Conservation (phyloP, 2,797 vertebrate genomes). For the Cryptoprocta ferox region DNA sequence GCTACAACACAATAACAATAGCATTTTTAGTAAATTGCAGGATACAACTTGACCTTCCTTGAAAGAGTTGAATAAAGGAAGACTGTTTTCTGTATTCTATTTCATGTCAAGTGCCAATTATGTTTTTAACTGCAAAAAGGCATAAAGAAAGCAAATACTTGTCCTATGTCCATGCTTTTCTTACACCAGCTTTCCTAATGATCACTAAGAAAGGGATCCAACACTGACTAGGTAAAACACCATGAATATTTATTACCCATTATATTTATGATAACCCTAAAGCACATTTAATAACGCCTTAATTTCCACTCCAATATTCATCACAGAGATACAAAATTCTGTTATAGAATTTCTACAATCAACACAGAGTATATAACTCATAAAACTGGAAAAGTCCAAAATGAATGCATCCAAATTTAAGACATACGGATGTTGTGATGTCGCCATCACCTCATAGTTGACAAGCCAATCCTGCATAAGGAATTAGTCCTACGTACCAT, state of each 20-base stretch:
- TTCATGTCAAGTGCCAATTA: constrained; percentile 78
- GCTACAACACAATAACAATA: constrained; percentile 46
- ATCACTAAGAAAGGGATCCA: neutral
- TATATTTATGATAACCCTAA: constrained; percentile 27
- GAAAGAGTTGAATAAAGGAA: constrained; percentile 11
- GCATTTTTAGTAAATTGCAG: constrained; percentile 63
- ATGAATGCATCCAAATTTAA: neutral
- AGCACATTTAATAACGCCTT: constrained; percentile 48
- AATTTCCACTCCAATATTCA: constrained; percentile 15
- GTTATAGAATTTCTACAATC: constrained; percentile 26
- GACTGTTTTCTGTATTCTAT: constrained; percentile 59
- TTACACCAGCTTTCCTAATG: constrained; percentile 47
- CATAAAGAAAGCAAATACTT: constrained; percentile 68
- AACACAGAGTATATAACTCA: constrained; percentile 3
- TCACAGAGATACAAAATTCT: constrained; percentile 38
- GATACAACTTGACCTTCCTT: constrained; percentile 51
- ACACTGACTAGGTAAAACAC: constrained; percentile 37
- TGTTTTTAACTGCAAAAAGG: constrained; percentile 82
- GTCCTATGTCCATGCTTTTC: neutral
- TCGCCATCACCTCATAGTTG: neutral
- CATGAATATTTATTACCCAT: constrained; percentile 2
- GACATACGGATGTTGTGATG: neutral
- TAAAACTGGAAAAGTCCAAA: neutral
- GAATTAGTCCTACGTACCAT: neutral
- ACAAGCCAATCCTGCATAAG: neutral